These are phyloP conservation scores for Parasteatoda lunata DNA, from an alignment of 2,888 invertebrate genomes.

Conservation along the genomic window DNA sequence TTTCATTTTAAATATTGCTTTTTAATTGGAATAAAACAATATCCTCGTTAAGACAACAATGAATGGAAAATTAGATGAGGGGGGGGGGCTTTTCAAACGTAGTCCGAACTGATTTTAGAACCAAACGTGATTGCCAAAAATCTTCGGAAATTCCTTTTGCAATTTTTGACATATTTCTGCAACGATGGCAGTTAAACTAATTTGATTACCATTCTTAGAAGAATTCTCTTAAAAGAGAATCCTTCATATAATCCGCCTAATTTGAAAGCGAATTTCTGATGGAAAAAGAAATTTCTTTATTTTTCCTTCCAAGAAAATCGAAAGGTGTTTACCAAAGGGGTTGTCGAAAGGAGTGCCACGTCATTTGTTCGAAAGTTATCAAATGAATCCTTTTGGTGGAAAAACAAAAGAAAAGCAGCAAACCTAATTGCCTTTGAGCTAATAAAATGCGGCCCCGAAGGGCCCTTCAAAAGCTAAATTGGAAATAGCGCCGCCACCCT, in stretches of 20 bases:
- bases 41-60: no score
- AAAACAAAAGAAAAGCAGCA: slow-evolving; percentile 58
- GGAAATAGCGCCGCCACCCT: slow-evolving; percentile 57
- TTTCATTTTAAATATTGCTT: no score
- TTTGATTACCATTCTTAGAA: not conserved
- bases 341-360: slow-evolving; percentile 37
- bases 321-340: slow-evolving; percentile 56
- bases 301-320: slow-evolving; percentile 40
- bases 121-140: no score
- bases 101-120: no score
- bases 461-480: slow-evolving; percentile 56
- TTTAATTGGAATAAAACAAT: no score
- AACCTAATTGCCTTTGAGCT: slow-evolving; percentile 68
- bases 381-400: slow-evolving; percentile 49
- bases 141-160: no score
- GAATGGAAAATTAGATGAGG: no score
- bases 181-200: no score
- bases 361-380: slow-evolving; percentile 65
- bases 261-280: slow-evolving; percentile 13
- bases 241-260: slow-evolving; percentile 57
- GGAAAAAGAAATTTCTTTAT: slow-evolving; percentile 37
- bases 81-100: no score
- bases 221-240: not conserved
- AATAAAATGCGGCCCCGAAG: slow-evolving; percentile 63
- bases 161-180: no score